These are phyloP conservation scores for Cydia strobilella DNA, from an alignment of 1,140 invertebrate species.

Conservation along the genomic window DNA sequence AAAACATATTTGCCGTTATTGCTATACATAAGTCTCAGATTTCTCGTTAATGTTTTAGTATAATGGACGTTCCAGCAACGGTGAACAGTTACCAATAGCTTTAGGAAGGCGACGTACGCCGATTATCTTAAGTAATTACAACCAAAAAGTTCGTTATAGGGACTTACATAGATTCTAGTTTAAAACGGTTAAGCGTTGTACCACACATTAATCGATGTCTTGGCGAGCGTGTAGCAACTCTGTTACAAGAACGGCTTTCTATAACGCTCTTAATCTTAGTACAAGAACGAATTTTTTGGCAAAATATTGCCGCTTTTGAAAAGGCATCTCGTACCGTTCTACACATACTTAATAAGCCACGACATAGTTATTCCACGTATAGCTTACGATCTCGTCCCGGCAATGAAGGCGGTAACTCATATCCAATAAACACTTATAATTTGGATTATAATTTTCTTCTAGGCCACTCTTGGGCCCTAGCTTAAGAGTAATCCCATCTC, in stretches of 20 bases:
- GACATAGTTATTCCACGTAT: conserved; percentile 14
- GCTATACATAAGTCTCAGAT: conserved; percentile 57
- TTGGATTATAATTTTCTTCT: conserved; percentile 8
- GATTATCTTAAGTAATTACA: conserved; percentile 73
- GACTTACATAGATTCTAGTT: conserved; percentile 78
- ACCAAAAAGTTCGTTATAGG: conserved; percentile 79
- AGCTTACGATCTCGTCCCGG: conserved; percentile 21
- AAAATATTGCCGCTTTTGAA: background rate
- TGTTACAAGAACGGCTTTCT: background rate
- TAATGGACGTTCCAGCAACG: conserved; percentile 77
- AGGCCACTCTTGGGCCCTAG: background rate
- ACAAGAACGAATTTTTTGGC: background rate
- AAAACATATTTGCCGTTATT: conserved; percentile 63
- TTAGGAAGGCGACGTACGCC: conserved; percentile 60
- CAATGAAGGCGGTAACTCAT: conserved; percentile 13
- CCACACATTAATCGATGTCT: conserved; percentile 12
- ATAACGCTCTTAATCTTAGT: background rate
- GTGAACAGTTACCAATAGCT: conserved; percentile 78
- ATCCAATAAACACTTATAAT: conserved; percentile 8
- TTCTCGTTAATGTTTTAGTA: conserved; percentile 66
- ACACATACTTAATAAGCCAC: conserved; percentile 20
- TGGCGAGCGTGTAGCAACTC: conserved; percentile 13
- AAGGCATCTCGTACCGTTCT: background rate
- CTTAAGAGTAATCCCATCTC: background rate
- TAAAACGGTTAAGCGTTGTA: conserved; percentile 38